Base-by-base conservation (phyloP, 2,113 vertebrate species). In the Theropithecus gelada region DNA sequence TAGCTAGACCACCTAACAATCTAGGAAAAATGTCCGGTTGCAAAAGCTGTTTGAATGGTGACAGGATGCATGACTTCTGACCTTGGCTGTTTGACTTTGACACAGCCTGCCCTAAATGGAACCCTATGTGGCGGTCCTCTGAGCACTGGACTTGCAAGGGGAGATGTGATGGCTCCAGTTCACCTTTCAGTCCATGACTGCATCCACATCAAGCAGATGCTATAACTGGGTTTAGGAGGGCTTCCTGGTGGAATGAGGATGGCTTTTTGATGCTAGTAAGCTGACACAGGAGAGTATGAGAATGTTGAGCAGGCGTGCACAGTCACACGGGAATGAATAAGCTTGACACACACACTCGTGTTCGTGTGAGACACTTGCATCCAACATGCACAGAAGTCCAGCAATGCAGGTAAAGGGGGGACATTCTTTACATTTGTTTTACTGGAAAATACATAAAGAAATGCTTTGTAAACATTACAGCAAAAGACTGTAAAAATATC, bases 381-480 rank as follows among this genome's bases (percentile, higher is more conserved):
- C 96, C 96, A 92, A 80, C 90, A 93, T 96, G 95, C 97, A 98
- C 91, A 81, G 73, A 91, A 84, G 97, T 73, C 75, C 92, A 98
- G 43, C 25, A 97, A 59, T 82, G 86, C 45, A 72, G 78, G 76
- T 22, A 90, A 96, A 88, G 52, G 38, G 70, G 80, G 94, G 80
- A 38, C 84, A 92, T 79, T 96, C 92, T 92, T 96, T 90, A 97
- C 43, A 90, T 94, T 64, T 97, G 96, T 79, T 97, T 97, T 96
- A 97, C 97, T 96, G 93, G 94, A 94, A 97, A 94, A 96, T 93
- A 93, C 88, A 97, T 85, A 93, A 96, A 97, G 83, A 97, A 98
- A 97, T 82, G 64, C 72, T 97, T 94, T 57, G 86, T 96, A 81
- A 96, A 96, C 94, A 93, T 91, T 30, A 95, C 17, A 84, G 89